These are phyloP conservation scores for Polyodon spathula DNA, from an alignment of 2,113 vertebrate genomes.

Conservation along the genomic window DNA sequence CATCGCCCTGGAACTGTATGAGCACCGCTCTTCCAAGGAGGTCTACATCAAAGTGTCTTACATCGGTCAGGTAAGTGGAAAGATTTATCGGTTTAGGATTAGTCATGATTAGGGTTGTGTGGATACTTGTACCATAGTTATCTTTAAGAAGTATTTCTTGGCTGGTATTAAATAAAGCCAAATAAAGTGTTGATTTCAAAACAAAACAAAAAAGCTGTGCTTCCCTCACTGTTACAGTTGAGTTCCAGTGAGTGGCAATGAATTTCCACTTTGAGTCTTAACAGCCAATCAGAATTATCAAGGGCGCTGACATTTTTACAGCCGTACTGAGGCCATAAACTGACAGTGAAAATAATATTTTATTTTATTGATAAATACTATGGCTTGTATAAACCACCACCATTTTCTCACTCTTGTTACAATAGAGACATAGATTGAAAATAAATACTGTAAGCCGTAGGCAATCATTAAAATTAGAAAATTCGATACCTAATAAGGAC, in stretches of 20 bases:
- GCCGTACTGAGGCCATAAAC: too few relatives aligned
- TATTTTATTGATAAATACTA: background rate
- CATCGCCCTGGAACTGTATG: conserved; percentile 75
- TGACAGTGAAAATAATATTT: background rate
- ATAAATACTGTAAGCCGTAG: too few relatives aligned
- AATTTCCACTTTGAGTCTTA: background rate
- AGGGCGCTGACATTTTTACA: background rate
- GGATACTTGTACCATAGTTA: background rate
- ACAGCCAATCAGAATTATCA: background rate
- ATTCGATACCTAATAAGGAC: too few relatives aligned
- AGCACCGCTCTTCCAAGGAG: conserved; percentile 60
- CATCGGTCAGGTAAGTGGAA: conserved; percentile 60
- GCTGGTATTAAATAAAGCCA: background rate
- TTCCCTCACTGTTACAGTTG: too few relatives aligned
- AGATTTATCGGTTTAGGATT: background rate
- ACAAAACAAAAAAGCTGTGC: too few relatives aligned
- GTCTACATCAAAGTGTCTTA: conserved; percentile 77
- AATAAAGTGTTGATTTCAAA: background rate
- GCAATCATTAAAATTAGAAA: too few relatives aligned
- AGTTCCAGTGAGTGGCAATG: too few relatives aligned
- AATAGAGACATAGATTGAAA: too few relatives aligned
- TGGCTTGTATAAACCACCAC: too few relatives aligned
- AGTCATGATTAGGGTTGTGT: background rate
- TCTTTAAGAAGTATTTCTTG: background rate
- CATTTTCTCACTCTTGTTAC: too few relatives aligned